These are phyloP conservation scores for Cettia cetti DNA, from an alignment of 2,113 vertebrate genomes.

Conservation along the genomic window DNA sequence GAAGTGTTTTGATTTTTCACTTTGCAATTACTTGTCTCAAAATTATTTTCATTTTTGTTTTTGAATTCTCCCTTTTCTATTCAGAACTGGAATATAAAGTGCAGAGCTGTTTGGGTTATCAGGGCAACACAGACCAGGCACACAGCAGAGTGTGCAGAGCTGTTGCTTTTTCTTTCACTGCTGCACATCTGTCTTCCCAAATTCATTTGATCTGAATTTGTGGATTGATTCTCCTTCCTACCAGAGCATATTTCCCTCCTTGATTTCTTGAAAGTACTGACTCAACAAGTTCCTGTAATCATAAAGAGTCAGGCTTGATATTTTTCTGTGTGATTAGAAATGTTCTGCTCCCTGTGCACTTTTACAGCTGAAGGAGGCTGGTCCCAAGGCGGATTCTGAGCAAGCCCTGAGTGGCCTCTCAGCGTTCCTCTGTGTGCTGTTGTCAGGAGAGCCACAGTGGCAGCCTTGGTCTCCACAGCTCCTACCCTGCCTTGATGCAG, in stretches of 20 bases:
- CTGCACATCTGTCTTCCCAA: background rate
- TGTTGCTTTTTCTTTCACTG: background rate
- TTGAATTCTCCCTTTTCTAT: background rate
- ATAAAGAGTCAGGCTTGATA: background rate
- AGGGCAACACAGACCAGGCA: background rate
- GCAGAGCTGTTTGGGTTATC: background rate
- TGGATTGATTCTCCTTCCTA: background rate
- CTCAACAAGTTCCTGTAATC: background rate
- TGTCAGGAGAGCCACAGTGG: accelerated
- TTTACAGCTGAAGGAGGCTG: background rate
- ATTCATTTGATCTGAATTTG: background rate
- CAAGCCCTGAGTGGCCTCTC: accelerated
- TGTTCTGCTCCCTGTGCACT: accelerated
- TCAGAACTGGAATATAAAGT: background rate
- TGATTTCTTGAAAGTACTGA: background rate
- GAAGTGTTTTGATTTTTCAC: background rate
- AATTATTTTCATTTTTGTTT: background rate
- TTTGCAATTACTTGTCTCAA: background rate
- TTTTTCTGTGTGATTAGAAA: background rate
- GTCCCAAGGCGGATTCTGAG: background rate
- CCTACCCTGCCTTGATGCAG: accelerated
- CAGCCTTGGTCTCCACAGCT: background rate
- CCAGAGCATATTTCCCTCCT: background rate
- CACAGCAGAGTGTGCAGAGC: background rate
- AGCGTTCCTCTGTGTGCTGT: accelerated